These are phyloP conservation scores for Drosophila borealis DNA, from an alignment of 2,888 invertebrate genomes.

Conservation along the genomic window DNA sequence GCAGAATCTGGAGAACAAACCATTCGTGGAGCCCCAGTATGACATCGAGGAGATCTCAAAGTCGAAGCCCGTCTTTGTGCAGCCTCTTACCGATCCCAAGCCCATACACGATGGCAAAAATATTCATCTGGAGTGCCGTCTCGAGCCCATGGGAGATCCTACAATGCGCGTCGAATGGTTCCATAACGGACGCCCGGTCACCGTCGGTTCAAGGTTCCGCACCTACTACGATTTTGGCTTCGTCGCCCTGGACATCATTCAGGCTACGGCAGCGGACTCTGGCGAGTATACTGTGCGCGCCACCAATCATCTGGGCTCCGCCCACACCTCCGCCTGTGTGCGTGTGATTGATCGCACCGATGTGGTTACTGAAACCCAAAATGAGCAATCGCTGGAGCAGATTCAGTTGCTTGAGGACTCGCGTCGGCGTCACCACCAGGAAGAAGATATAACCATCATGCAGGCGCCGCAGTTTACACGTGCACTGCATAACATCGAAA, in stretches of 20 bases:
- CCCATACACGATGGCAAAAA: slow-evolving; percentile 95
- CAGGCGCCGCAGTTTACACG: slow-evolving; percentile 95
- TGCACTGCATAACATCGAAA: slow-evolving; percentile 94
- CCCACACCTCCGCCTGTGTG: slow-evolving; percentile 95
- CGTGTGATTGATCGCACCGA: slow-evolving; percentile 93
- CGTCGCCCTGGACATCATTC: slow-evolving; percentile 97
- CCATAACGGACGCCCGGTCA: slow-evolving; percentile 95
- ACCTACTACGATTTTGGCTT: slow-evolving; percentile 99
- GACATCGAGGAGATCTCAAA: slow-evolving; percentile 96
- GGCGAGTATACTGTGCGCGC: slow-evolving; percentile 98
- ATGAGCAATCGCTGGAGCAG: slow-evolving; percentile 96
- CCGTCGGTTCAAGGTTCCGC: slow-evolving; percentile 95
- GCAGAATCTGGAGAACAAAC: slow-evolving; percentile 92
- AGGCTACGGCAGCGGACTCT: slow-evolving; percentile 96
- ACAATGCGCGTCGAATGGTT: slow-evolving; percentile 98
- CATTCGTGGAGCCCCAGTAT: slow-evolving; percentile 94
- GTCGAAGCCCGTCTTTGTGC: slow-evolving; percentile 97
- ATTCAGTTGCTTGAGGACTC: slow-evolving; percentile 95
- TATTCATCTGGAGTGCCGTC: slow-evolving; percentile 94
- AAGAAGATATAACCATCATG: slow-evolving; percentile 93
- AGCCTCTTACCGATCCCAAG: slow-evolving; percentile 94
- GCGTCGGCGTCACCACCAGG: slow-evolving; percentile 89
- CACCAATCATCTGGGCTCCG: slow-evolving; percentile 96
- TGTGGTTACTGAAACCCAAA: slow-evolving; percentile 94
- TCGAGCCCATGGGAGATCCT: slow-evolving; percentile 98